phyloP scores from a whole-genome alignment of 1,140 invertebrate genomes.

The Drosophila nannoptera region DNA sequence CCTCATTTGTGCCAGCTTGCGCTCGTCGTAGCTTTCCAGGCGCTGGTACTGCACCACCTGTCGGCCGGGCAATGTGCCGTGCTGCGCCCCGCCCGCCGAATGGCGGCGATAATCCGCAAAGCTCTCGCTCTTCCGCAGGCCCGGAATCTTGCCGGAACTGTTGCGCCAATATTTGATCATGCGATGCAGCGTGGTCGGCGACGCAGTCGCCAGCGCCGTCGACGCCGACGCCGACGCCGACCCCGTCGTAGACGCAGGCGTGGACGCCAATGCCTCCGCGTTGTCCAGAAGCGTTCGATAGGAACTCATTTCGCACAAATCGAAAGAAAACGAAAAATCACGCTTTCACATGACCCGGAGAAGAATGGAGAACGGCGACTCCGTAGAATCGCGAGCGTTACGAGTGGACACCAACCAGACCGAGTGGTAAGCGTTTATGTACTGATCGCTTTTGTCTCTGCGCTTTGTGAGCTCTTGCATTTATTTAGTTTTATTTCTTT shows the following conservation, averaged over 20 bases:
- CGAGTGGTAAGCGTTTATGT: conserved; percentile 14
- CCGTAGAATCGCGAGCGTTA: conserved; percentile 5
- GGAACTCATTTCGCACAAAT: conserved; percentile 47
- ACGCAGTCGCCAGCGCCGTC: conserved; percentile 25
- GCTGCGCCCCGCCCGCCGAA: conserved; percentile 19
- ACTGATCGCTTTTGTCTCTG: conserved; percentile 14
- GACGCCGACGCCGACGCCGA: not conserved
- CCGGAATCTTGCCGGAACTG: conserved; percentile 59
- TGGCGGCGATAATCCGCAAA: conserved; percentile 67
- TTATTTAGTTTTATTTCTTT: conserved; percentile 10
- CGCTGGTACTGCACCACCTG: conserved; percentile 64
- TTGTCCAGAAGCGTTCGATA: conserved; percentile 59
- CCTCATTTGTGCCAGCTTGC: conserved; percentile 61
- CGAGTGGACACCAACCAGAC: conserved; percentile 11
- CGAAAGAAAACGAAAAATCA: not conserved
- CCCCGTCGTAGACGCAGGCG: not conserved
- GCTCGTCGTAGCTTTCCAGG: conserved; percentile 69
- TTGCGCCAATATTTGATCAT: conserved; percentile 76
- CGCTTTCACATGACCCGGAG: too few species aligned
- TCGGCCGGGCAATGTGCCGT: conserved; percentile 14
- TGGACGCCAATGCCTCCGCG: not conserved
- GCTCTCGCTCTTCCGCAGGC: conserved; percentile 67
- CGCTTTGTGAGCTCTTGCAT: conserved; percentile 3
- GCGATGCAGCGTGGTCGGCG: conserved; percentile 58
- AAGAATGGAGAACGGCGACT: too few species aligned